phyloP scores from a whole-genome alignment of 1,140 invertebrate genomes.

The Orchesella cincta region DNA sequence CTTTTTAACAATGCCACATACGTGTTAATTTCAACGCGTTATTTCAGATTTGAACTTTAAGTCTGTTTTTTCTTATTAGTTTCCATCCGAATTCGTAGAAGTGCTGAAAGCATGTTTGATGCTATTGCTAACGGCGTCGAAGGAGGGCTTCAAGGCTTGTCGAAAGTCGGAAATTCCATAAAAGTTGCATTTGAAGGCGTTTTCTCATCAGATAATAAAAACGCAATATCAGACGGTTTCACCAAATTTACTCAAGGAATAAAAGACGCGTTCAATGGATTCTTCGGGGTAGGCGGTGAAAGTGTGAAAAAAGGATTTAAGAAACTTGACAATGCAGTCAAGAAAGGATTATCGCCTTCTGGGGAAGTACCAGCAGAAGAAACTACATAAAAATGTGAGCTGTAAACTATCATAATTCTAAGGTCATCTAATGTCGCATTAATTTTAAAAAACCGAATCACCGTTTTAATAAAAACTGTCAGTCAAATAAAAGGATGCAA shows the following conservation, averaged over 20 bases:
- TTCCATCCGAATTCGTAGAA: not conserved
- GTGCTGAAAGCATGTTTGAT: not conserved
- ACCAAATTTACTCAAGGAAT: not conserved
- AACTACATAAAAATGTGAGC: constrained; percentile 15
- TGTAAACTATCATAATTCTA: too few relatives aligned
- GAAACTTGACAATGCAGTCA: not conserved
- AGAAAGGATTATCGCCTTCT: not conserved
- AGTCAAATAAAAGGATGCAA: too few relatives aligned
- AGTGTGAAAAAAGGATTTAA: not conserved
- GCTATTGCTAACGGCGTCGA: constrained; percentile 3
- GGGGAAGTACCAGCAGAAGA: constrained; percentile 14
- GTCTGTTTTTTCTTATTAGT: not conserved
- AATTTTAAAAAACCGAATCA: too few relatives aligned
- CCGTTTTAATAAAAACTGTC: too few relatives aligned
- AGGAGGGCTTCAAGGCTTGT: not conserved
- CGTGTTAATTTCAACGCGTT: too few relatives aligned
- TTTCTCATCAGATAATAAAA: not conserved
- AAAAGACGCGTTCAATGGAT: not conserved
- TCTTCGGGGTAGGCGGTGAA: not conserved
- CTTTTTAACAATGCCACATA: too few relatives aligned
- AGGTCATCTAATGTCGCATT: too few relatives aligned
- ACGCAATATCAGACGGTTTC: not conserved
- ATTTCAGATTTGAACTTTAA: too few relatives aligned
- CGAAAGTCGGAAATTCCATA: not conserved
- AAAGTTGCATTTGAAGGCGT: not conserved